Evolutionary conservation across 2,113 vertebrate species (phyloP).

Genomic region (Polyodon spathula): DNA sequence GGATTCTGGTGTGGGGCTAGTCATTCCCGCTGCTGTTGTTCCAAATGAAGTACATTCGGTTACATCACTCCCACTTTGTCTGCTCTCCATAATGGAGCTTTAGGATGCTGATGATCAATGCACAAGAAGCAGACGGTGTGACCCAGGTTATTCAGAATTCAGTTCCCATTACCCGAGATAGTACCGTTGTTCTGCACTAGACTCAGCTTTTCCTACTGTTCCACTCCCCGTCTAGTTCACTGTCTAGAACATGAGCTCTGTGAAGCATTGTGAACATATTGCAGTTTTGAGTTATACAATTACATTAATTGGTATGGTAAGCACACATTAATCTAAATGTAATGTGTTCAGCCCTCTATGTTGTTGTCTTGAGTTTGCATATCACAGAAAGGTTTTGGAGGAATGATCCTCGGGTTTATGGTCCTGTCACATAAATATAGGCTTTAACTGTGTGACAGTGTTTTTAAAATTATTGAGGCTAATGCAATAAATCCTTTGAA

Average conservation of each 20-base stretch:
- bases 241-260: neutral
- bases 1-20: neutral
- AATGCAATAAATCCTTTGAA: neutral
- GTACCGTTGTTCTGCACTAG: neutral
- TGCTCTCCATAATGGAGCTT: neutral
- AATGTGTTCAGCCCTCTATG: too few relatives aligned
- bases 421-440: neutral
- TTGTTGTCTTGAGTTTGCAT: too few relatives aligned
- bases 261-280: conserved; percentile 5
- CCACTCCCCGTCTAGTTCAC: neutral
- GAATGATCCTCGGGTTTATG: neutral
- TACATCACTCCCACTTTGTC: neutral
- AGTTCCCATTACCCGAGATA: neutral
- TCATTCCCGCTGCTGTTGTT: neutral
- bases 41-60: neutral
- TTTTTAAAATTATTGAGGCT: neutral
- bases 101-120: neutral
- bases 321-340: too few relatives aligned
- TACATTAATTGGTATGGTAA: too few relatives aligned
- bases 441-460: conserved; percentile 4
- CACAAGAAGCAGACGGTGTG: neutral
- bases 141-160: neutral
- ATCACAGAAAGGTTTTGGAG: too few relatives aligned
- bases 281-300: neutral
- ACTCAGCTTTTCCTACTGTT: neutral